These are phyloP conservation scores for Brachyhypopomus gauderio DNA, from an alignment of 2,113 vertebrate genomes.

Conservation along the genomic window DNA sequence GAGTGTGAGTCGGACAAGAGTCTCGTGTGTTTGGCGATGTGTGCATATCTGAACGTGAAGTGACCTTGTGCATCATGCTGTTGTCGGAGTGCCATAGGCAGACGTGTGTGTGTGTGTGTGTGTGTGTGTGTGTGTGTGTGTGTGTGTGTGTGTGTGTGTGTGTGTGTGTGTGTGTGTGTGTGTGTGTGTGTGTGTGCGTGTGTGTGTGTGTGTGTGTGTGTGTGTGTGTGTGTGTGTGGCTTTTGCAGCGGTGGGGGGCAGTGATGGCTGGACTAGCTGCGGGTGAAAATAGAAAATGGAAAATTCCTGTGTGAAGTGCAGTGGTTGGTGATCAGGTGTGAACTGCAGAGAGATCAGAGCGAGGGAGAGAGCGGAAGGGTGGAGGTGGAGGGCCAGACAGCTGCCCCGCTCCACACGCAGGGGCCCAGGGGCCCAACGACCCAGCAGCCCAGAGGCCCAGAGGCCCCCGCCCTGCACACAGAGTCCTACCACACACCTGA, in stretches of 20 bases:
- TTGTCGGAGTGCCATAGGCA: slow-evolving; percentile 57
- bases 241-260: slow-evolving; percentile 49
- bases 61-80: slow-evolving; percentile 49
- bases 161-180: slow-evolving; percentile 42
- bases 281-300: slow-evolving; percentile 80
- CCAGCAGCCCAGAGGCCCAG: no score
- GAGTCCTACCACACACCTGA: not conserved
- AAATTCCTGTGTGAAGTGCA: slow-evolving; percentile 80
- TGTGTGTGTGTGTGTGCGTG: no score
- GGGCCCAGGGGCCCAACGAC: no score
- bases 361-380: slow-evolving; percentile 47
- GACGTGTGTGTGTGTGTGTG: slow-evolving; percentile 64
- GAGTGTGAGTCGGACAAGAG: no score
- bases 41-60: slow-evolving; percentile 54
- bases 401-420: slow-evolving; percentile 61
- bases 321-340: slow-evolving; percentile 77
- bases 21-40: not conserved
- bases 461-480: no score
- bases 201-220: slow-evolving; percentile 60
- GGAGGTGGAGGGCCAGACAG: slow-evolving; percentile 61
- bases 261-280: slow-evolving; percentile 45
- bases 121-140: slow-evolving; percentile 62
- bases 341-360: slow-evolving; percentile 72
- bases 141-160: slow-evolving; percentile 61
- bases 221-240: slow-evolving; percentile 42